Percentiles rank a stretch among this genome's conserved stretches.
Conservation (phyloP, 2,888 invertebrate genomes). For the Alsophila aescularia region DNA sequence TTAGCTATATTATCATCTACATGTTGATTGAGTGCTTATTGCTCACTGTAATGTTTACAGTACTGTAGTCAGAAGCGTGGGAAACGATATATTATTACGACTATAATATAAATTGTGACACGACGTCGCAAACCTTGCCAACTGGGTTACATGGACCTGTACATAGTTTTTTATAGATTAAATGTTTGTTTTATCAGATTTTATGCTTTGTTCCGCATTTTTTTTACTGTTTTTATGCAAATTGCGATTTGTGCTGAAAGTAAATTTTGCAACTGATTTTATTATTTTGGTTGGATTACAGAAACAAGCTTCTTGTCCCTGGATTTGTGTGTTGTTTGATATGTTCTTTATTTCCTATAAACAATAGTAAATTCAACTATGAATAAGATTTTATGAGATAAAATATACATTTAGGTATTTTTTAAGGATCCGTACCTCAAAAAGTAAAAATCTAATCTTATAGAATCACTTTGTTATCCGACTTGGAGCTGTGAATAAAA, state of each 20-base stretch:
- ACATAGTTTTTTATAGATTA: slow-evolving; percentile 18
- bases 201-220: slow-evolving; percentile 18
- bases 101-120: slow-evolving; percentile 51
- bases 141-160: slow-evolving; percentile 55
- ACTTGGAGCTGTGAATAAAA: too few species aligned
- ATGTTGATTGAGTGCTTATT: slow-evolving; percentile 2
- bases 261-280: slow-evolving; percentile 2
- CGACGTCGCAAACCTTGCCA: slow-evolving; percentile 49
- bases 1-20: not conserved
- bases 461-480: too few species aligned
- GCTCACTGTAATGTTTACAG: slow-evolving; percentile 35
- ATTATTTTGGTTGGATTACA: too few species aligned
- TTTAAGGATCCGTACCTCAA: too few species aligned
- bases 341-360: too few species aligned
- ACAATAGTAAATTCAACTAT: too few species aligned
- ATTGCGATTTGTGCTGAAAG: not conserved
- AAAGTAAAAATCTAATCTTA: too few species aligned
- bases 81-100: slow-evolving; percentile 49
- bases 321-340: too few species aligned
- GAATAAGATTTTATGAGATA: too few species aligned
- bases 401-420: too few species aligned
- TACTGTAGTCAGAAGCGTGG: slow-evolving; percentile 45
- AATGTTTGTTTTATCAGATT: slow-evolving; percentile 5
- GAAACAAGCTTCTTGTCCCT: too few species aligned
- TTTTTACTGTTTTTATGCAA: slow-evolving; percentile 4